phyloP scores from a whole-genome alignment of 2,113 vertebrate species.

The Microcebus tavaratra region DNA sequence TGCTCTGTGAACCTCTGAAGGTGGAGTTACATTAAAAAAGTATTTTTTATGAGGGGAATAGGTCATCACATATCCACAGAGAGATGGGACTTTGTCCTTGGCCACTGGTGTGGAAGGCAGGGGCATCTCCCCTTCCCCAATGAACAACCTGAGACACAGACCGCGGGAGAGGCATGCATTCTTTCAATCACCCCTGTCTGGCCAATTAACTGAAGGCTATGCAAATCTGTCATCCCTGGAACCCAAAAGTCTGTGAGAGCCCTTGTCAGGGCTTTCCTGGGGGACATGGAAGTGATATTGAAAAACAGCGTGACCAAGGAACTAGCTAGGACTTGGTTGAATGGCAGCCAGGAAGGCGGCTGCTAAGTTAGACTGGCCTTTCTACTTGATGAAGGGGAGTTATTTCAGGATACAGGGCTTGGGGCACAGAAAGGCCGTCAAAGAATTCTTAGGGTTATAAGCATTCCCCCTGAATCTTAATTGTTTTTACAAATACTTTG shows the following conservation, averaged over 20 bases:
- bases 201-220: neutral
- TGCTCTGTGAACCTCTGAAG: neutral
- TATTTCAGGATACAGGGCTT: neutral
- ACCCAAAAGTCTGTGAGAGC: neutral
- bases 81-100: neutral
- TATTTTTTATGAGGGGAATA: neutral
- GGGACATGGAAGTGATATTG: neutral
- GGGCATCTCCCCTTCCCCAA: neutral
- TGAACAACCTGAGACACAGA: neutral
- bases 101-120: neutral
- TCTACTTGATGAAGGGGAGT: neutral
- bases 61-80: neutral
- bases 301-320: neutral
- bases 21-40: neutral
- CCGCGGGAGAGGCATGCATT: neutral
- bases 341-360: neutral
- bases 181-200: neutral
- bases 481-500: neutral
- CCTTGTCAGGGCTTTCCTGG: neutral
- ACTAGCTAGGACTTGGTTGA: neutral
- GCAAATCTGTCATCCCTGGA: neutral
- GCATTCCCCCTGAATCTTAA: neutral
- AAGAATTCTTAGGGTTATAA: neutral
- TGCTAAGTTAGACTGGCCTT: neutral
- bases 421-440: neutral